Evolutionary conservation across 2,888 invertebrate genomes (phyloP).

Genomic region (Operophtera brumata): DNA sequence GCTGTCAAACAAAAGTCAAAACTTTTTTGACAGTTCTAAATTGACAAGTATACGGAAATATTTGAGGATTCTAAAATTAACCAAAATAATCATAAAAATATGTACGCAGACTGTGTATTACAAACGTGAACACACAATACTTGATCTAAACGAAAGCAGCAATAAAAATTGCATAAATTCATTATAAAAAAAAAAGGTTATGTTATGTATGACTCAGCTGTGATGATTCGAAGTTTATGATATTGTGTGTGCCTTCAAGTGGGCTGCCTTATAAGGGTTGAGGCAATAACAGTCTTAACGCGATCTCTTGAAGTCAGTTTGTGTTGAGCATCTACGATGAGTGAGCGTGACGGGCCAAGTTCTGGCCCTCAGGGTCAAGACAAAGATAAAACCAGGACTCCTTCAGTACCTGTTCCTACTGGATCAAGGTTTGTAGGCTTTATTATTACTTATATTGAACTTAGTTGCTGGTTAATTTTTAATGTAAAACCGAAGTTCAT

Average conservation of each 20-base stretch:
- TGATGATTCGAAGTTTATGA: conserved; percentile 62
- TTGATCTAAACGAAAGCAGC: neutral
- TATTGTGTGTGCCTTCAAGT: conserved; percentile 45
- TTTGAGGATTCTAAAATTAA: conserved; percentile 44
- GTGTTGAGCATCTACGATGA: conserved; percentile 51
- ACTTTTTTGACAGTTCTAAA: conserved; percentile 46
- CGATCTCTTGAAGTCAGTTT: conserved; percentile 45
- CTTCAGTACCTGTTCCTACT: conserved; percentile 61
- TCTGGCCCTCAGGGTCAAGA: conserved; percentile 55
- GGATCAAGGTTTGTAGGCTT: conserved; percentile 54
- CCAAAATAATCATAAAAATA: conserved; percentile 28
- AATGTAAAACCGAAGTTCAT: neutral
- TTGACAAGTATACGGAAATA: conserved; percentile 71
- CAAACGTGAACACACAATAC: conserved; percentile 11
- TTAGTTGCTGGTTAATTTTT: neutral
- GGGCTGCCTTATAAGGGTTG: conserved; percentile 63
- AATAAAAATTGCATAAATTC: conserved; percentile 24
- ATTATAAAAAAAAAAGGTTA: conserved; percentile 62
- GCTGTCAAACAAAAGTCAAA: no score
- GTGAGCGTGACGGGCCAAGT: conserved; percentile 61
- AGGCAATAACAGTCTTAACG: conserved; percentile 44
- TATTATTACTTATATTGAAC: neutral
- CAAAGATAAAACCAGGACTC: conserved; percentile 49
- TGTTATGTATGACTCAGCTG: conserved; percentile 57
- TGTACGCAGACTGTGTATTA: conserved; percentile 9